phyloP scores from a whole-genome alignment of 2,888 invertebrate species.

The Ptilodon capucinus region DNA sequence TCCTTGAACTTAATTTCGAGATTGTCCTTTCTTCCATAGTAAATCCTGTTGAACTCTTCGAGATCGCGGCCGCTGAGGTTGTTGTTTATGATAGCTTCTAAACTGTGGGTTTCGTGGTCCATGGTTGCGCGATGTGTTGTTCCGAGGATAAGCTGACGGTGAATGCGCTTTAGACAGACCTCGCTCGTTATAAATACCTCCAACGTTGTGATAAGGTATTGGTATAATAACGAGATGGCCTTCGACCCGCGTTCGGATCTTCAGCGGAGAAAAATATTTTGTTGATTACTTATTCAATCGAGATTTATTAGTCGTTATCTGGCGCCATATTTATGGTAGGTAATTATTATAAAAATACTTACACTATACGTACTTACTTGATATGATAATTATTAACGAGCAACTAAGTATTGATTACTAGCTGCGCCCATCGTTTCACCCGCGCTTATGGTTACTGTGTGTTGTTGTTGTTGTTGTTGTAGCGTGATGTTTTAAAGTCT shows the following conservation, averaged over 20 bases:
- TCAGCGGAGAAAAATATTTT: conserved; percentile 56
- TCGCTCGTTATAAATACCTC: conserved; percentile 56
- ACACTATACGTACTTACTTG: no score
- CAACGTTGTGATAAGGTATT: conserved; percentile 37
- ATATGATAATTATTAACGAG: no score
- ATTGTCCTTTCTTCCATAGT: conserved; percentile 68
- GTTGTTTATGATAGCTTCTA: conserved; percentile 69
- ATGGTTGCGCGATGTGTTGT: conserved; percentile 38
- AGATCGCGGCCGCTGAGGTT: conserved; percentile 69
- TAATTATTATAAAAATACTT: no score
- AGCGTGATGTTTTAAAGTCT: no score
- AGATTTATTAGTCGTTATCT: no score
- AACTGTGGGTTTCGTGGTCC: conserved; percentile 73
- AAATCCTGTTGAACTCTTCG: conserved; percentile 74
- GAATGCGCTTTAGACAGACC: conserved; percentile 42
- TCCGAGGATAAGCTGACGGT: conserved; percentile 25
- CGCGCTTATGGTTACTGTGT: no score
- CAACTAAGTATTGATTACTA: no score
- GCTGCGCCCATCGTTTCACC: no score
- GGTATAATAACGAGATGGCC: conserved; percentile 39
- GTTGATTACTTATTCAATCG: not conserved
- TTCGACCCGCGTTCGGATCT: conserved; percentile 59
- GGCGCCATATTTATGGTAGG: no score
- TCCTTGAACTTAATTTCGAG: conserved; percentile 67
- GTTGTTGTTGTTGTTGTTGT: no score